A percentile compares a stretch with the other conserved stretches of the same genome.
phyloP scores from a whole-genome alignment of 2,888 invertebrate species.

The Coenonympha arcania region DNA sequence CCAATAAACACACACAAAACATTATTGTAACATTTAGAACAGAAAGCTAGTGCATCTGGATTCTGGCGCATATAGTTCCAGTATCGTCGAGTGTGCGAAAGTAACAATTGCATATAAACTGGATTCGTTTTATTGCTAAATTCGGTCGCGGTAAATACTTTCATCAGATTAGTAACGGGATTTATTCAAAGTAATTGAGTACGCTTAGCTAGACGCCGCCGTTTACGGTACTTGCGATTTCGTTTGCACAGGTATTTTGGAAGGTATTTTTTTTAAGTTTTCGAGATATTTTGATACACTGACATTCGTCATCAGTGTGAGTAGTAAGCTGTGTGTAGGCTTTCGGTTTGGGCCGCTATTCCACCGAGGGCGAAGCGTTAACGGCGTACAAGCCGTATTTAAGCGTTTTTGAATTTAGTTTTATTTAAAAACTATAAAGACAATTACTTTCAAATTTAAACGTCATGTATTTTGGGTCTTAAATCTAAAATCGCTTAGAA shows the following conservation, averaged over 20 bases:
- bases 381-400: too few species aligned
- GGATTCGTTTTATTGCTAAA: conserved; percentile 19
- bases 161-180: conserved; percentile 25
- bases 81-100: conserved; percentile 12
- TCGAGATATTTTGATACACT: neutral
- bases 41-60: neutral
- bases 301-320: neutral
- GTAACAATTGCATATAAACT: conserved; percentile 16
- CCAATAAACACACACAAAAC: too few species aligned
- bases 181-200: conserved; percentile 18
- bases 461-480: too few species aligned
- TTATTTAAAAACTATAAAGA: too few species aligned
- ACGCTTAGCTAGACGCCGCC: conserved; percentile 14
- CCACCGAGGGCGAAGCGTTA: too few species aligned
- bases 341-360: too few species aligned
- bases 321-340: neutral
- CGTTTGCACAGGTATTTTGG: conserved; percentile 6
- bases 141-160: conserved; percentile 23
- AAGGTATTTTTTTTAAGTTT: neutral
- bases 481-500: too few species aligned
- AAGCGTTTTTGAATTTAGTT: too few species aligned
- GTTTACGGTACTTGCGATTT: conserved; percentile 18
- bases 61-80: neutral
- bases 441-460: too few species aligned
- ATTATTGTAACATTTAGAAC: neutral